Percentiles rank a stretch among this genome's conserved stretches.
Conservation (phyloP, 2,797 vertebrate genomes). For the Rhabdophis nuchalis region DNA sequence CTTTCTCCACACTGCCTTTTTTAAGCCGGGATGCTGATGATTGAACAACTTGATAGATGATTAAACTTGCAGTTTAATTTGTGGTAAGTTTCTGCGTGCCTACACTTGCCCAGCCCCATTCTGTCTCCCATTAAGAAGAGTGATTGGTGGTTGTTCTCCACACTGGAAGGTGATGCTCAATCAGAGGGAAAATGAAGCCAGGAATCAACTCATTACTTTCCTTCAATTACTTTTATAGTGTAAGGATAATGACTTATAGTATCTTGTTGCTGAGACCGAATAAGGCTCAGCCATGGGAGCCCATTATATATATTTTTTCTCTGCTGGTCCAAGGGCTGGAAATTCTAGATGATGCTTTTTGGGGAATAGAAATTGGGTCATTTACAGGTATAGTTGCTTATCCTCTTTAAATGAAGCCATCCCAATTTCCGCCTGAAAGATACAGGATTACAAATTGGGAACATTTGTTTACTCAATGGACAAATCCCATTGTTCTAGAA, state of each 20-base stretch:
- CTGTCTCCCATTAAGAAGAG: not conserved
- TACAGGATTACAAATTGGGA: not conserved
- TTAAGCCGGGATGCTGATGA: not conserved
- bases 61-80: not conserved
- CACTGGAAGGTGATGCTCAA: not conserved
- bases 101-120: not conserved
- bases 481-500: constrained; percentile 36
- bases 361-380: not conserved
- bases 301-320: not conserved
- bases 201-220: not conserved
- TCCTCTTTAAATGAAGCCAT: not conserved
- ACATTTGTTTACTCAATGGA: constrained; percentile 42
- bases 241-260: not conserved
- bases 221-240: not conserved
- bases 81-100: not conserved
- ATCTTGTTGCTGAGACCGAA: not conserved
- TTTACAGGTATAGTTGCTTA: not conserved
- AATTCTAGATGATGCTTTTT: not conserved
- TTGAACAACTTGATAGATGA: not conserved
- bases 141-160: not conserved
- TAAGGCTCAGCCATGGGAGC: not conserved
- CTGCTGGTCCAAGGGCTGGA: not conserved
- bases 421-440: not conserved
- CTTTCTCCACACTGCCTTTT: not conserved
- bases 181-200: not conserved